phyloP scores from a whole-genome alignment of 2,797 vertebrate species.

The Eulemur rubriventer region DNA sequence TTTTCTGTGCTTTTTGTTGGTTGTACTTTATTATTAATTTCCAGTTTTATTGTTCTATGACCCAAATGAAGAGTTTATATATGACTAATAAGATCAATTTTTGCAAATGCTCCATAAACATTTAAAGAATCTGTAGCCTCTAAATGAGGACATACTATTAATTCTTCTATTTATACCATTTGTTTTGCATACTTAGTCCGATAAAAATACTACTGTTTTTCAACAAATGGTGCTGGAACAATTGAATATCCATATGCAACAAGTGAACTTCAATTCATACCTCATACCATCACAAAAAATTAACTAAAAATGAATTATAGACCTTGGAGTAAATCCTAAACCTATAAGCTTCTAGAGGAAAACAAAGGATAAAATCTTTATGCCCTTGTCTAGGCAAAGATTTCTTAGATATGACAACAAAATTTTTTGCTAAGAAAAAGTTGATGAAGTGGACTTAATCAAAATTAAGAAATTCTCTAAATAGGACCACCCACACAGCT shows the following conservation, averaged over 20 bases:
- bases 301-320: not conserved
- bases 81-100: not conserved
- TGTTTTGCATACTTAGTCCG: not conserved
- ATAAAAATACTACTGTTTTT: not conserved
- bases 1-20: not conserved
- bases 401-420: not conserved
- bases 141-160: not conserved
- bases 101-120: not conserved
- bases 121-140: not conserved
- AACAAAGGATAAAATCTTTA: not conserved
- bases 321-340: not conserved
- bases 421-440: not conserved
- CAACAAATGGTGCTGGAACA: not conserved
- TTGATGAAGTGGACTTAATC: not conserved
- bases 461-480: not conserved
- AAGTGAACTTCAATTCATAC: not conserved
- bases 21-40: not conserved
- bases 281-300: not conserved
- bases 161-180: not conserved
- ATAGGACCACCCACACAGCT: too few species aligned
- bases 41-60: not conserved
- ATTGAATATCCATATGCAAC: not conserved
- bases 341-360: not conserved
- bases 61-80: not conserved
- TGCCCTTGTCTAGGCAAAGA: not conserved